Conservation (phyloP, 2,113 vertebrate genomes). For the Mustelus asterias region DNA sequence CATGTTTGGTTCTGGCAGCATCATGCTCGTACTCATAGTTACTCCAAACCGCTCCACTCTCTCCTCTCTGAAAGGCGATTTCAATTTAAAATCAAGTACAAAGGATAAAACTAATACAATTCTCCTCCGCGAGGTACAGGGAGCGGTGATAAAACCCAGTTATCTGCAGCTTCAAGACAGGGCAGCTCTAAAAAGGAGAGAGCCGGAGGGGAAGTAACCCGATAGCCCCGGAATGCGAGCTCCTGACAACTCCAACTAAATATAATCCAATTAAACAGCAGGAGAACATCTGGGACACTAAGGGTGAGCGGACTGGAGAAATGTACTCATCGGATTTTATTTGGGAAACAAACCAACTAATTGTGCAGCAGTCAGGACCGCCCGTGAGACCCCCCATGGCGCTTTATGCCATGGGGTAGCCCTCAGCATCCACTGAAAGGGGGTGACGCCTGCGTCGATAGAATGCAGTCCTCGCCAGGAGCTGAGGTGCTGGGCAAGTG, state of each 20-base stretch:
- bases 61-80: too few relatives aligned
- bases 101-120: neutral
- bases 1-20: neutral
- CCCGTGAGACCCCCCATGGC: neutral
- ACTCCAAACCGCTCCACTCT: neutral
- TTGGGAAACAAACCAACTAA: neutral
- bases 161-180: neutral
- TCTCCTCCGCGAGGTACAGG: neutral
- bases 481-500: too few relatives aligned
- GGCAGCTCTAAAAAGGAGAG: neutral
- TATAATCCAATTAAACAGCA: constrained; percentile 35
- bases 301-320: neutral
- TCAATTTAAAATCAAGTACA: neutral
- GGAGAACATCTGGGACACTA: neutral
- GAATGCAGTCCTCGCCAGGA: neutral
- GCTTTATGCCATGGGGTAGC: neutral
- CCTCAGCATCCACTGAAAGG: neutral
- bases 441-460: neutral
- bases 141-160: neutral
- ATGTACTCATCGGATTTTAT: neutral
- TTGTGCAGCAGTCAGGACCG: neutral
- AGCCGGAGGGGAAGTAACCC: neutral
- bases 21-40: neutral
- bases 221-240: neutral
- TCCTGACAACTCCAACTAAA: constrained; percentile 11